Evolutionary conservation across 1,140 invertebrate genomes (phyloP), one percentile per base, ranked within the genome.

Genomic region (Musca domestica): DNA sequence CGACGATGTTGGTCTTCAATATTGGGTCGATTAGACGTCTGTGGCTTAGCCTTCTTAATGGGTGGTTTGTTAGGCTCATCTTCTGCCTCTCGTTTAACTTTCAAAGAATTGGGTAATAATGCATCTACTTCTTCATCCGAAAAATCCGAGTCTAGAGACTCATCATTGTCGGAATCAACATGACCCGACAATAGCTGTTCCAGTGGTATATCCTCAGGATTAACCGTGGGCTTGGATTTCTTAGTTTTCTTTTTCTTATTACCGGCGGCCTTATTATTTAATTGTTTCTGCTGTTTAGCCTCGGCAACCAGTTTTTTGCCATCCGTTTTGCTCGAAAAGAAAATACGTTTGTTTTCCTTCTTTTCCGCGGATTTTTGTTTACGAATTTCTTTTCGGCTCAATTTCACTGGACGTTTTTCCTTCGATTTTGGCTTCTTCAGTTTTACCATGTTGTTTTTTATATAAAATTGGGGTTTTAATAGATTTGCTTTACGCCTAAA

Each of bases 291-390:
- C 10, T 22, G 30, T 22, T 72, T 73, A 14, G 73, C 76, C 10
- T 72, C 74, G 5, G 69, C 70, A 66, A 75, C 74, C 30, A 70
- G 67, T 67, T 76, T 72, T 19, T 74, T 74, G 49, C 77, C 77
- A 20, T 80, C 71, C 1, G 70, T 72, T 71, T 74, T 77, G 22
- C 71, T 72, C 58, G 73, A 76, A 67, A 78, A 74, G 15, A 74
- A 81, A 9, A 81, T 69, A 34, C 76, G 69, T 23, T 81, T 80
- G 71, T 83, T 85, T 47, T 79, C 81, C 41, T 84, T 82, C 73
- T 90, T 90, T 47, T 85, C 84, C 51, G 81, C 72, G 22, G 85
- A 73, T 61, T 86, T 83, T 58, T 87, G 86, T 75, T 90, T 90
- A 2, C 89, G 82, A 12, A 86, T 74, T 73, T 88, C 83, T 77